Percentiles rank a stretch among this genome's conserved stretches.
phyloP scores from a whole-genome alignment of 2,888 invertebrate genomes.

The Drosophila prolongata region DNA sequence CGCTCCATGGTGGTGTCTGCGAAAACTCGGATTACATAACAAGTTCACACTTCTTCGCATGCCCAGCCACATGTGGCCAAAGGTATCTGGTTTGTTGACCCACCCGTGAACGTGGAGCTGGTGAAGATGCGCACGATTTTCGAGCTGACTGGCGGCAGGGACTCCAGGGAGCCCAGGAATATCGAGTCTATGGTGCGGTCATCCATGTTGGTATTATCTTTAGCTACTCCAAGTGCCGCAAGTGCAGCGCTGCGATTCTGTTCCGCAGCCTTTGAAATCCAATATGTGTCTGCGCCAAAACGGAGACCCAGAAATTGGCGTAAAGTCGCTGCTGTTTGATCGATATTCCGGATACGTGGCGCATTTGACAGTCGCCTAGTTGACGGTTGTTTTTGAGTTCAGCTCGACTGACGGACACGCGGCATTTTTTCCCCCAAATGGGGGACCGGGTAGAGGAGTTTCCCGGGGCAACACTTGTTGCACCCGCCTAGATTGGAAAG shows the following conservation, averaged over 20 bases:
- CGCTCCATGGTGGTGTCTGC: constrained; percentile 98
- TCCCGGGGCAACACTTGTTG: constrained; percentile 64
- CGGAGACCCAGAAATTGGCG: constrained; percentile 67
- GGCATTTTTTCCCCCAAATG: constrained; percentile 16
- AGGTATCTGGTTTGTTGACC: constrained; percentile 49
- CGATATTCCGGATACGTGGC: constrained; percentile 69
- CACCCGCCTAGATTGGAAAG: constrained; percentile 58
- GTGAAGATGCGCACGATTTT: constrained; percentile 99
- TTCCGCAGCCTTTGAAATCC: constrained; percentile 59
- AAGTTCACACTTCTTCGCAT: constrained; percentile 24
- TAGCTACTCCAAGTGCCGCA: constrained; percentile 25
- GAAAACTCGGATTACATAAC: constrained; percentile 55
- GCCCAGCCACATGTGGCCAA: constrained; percentile 3
- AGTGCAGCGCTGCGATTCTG: constrained; percentile 45
- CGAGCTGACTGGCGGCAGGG: constrained; percentile 97
- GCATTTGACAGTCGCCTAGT: constrained; percentile 78
- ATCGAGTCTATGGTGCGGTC: constrained; percentile 95
- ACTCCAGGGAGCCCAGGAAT: constrained; percentile 94
- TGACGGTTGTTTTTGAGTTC: constrained; percentile 76
- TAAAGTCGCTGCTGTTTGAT: constrained; percentile 75
- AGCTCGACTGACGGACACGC: constrained; percentile 51
- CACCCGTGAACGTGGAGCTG: constrained; percentile 99
- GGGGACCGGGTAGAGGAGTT: constrained; percentile 7
- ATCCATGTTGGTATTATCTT: constrained; percentile 88
- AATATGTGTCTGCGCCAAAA: constrained; percentile 55